A percentile compares a stretch with the other conserved stretches of the same genome.
Conservation (phyloP, 2,888 invertebrate species). For the Phragmatobia fuliginosa region DNA sequence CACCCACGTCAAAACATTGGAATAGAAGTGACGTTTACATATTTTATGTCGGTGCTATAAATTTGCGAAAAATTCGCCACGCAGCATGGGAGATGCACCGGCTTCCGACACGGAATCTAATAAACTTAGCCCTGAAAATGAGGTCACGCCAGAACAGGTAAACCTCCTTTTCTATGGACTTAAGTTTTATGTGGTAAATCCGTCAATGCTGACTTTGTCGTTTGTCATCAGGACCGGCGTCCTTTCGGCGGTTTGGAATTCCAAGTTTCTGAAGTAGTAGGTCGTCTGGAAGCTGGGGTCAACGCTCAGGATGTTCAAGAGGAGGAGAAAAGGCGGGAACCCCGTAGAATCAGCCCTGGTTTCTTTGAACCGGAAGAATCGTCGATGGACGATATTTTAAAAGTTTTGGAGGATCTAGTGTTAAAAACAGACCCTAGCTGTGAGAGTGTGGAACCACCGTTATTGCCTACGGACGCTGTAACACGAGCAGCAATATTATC, state of each 20-base stretch:
- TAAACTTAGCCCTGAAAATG: conserved; percentile 66
- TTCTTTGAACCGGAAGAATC: conserved; percentile 86
- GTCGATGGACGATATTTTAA: conserved; percentile 88
- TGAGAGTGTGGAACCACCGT: conserved; percentile 87
- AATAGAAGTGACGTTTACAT: conserved; percentile 83
- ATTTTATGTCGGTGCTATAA: conserved; percentile 77
- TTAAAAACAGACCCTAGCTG: conserved; percentile 88
- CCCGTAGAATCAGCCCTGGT: conserved; percentile 83
- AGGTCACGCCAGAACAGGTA: conserved; percentile 70
- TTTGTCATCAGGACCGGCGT: conserved; percentile 85
- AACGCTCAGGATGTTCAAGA: conserved; percentile 77
- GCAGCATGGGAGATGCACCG: conserved; percentile 83
- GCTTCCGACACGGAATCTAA: conserved; percentile 72
- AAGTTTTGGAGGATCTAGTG: conserved; percentile 87
- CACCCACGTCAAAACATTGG: conserved; percentile 77
- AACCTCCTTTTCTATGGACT: conserved; percentile 32
- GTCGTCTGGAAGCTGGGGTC: conserved; percentile 89
- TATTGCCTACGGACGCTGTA: conserved; percentile 88
- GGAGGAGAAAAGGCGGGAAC: conserved; percentile 73
- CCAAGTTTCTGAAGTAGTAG: conserved; percentile 91
- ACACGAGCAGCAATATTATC: conserved; percentile 90
- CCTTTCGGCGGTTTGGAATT: conserved; percentile 89
- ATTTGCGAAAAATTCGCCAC: conserved; percentile 76
- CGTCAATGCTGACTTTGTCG: conserved; percentile 47
- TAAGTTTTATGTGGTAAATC: conserved; percentile 28